These are phyloP conservation scores for Novumbra hubbsi DNA, from an alignment of 2,797 vertebrate genomes.

Conservation along the genomic window DNA sequence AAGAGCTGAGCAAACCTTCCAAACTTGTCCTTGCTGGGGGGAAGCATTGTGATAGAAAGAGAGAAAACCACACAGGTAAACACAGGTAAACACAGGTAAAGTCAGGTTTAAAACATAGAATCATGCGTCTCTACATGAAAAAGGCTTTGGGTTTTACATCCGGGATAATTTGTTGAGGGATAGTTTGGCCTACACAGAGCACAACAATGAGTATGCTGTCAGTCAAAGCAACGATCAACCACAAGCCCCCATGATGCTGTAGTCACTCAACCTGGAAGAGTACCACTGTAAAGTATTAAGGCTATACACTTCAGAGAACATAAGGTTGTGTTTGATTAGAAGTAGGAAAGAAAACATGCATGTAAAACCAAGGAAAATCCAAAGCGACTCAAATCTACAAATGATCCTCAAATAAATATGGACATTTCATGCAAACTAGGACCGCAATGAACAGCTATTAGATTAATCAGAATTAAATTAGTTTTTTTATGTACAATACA, in stretches of 20 bases:
- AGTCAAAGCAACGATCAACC: not conserved
- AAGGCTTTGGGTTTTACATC: conserved; percentile 54
- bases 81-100: conserved; percentile 60
- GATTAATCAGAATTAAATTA: no score
- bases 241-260: not conserved
- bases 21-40: conserved; percentile 99
- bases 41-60: conserved; percentile 99
- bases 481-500: no score
- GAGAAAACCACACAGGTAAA: conserved; percentile 83
- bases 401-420: not conserved
- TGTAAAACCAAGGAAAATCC: not conserved
- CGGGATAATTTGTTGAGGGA: not conserved
- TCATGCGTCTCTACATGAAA: conserved; percentile 48
- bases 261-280: not conserved
- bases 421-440: not conserved
- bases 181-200: not conserved
- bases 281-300: conserved; percentile 2
- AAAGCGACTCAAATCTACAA: not conserved
- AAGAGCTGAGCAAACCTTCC: conserved; percentile 99
- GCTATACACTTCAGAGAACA: not conserved
- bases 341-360: not conserved
- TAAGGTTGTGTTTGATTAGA: conserved; percentile 3
- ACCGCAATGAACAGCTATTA: no score
- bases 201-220: not conserved
- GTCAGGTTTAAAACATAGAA: conserved; percentile 40